Evolutionary conservation across 35 echinoderm and acorn worm genomes (phyloP).

Genomic region (Anneissia japonica): DNA sequence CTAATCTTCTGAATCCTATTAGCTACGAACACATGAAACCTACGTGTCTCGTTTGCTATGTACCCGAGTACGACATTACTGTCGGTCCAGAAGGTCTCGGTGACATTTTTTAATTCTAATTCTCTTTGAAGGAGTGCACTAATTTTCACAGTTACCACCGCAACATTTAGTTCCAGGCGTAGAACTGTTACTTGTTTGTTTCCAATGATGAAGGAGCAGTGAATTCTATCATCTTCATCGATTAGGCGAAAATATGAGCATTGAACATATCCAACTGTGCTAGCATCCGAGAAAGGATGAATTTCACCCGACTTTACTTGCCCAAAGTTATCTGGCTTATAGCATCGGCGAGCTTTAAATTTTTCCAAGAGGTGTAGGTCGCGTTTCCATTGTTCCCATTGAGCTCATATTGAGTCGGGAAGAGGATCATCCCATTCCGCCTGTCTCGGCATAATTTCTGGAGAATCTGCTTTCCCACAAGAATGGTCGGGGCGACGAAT

Average conservation of each 20-base stretch:
- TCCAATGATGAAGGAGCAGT: conserved; percentile 32
- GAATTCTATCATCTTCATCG: background rate
- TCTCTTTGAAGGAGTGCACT: conserved; percentile 16
- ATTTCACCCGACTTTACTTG: background rate
- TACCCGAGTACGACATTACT: conserved; percentile 28
- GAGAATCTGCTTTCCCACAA: conserved; percentile 15
- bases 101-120: conserved; percentile 18
- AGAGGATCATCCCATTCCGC: background rate
- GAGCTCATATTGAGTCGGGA: background rate
- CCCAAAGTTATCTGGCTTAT: background rate
- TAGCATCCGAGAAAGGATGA: background rate
- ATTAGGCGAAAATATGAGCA: conserved; percentile 9
- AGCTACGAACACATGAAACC: conserved; percentile 45
- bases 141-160: conserved; percentile 12
- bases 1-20: conserved; percentile 58
- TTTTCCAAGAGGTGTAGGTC: background rate
- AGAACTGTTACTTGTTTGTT: background rate
- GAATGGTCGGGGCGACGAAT: background rate
- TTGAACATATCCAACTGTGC: background rate
- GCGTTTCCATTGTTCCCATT: background rate
- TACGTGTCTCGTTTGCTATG: conserved; percentile 12
- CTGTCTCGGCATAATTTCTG: background rate
- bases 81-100: conserved; percentile 36
- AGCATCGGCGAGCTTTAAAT: background rate
- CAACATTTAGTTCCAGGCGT: background rate